A percentile compares a stretch with the other conserved stretches of the same genome.
Conservation (phyloP, 2,797 vertebrate species). For the Melanogrammus aeglefinus region DNA sequence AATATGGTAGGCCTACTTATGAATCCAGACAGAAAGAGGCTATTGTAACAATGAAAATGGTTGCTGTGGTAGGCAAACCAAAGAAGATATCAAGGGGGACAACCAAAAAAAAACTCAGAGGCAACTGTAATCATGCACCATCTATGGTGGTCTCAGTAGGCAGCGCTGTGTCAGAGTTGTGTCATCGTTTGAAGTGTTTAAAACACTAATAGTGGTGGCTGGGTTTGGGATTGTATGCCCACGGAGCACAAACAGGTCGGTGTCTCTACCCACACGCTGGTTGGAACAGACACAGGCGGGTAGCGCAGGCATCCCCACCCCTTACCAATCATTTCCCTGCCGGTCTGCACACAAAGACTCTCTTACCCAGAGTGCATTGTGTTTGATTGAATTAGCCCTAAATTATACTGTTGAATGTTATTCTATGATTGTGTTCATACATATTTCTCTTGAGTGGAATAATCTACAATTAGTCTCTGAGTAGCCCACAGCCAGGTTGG, state of each 20-base stretch:
- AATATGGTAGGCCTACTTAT: too few species aligned
- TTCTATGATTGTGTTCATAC: too few species aligned
- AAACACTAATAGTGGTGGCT: conserved; percentile 72
- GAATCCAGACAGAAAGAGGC: too few species aligned
- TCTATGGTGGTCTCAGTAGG: conserved; percentile 23
- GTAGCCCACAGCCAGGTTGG: too few species aligned
- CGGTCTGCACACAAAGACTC: conserved; percentile 22
- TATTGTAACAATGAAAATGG: too few species aligned
- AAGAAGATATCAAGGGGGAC: too few species aligned
- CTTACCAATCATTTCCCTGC: conserved; percentile 27
- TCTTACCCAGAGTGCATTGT: conserved; percentile 44
- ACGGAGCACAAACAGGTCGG: conserved; percentile 60
- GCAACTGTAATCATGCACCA: neutral
- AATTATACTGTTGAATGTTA: too few species aligned
- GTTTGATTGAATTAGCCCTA: conserved; percentile 4
- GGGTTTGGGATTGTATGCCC: conserved; percentile 72
- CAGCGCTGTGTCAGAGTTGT: conserved; percentile 13
- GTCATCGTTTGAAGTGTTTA: conserved; percentile 66
- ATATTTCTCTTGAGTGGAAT: too few species aligned
- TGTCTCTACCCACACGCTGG: conserved; percentile 72
- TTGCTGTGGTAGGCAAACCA: too few species aligned
- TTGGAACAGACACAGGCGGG: conserved; percentile 60
- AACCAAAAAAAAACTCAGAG: too few species aligned
- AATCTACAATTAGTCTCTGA: too few species aligned
- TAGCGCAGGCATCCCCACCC: conserved; percentile 45